Percentiles rank a stretch among this genome's conserved stretches.
Conservation (phyloP, 2,888 invertebrate genomes). For the Nomada hirtipes region DNA sequence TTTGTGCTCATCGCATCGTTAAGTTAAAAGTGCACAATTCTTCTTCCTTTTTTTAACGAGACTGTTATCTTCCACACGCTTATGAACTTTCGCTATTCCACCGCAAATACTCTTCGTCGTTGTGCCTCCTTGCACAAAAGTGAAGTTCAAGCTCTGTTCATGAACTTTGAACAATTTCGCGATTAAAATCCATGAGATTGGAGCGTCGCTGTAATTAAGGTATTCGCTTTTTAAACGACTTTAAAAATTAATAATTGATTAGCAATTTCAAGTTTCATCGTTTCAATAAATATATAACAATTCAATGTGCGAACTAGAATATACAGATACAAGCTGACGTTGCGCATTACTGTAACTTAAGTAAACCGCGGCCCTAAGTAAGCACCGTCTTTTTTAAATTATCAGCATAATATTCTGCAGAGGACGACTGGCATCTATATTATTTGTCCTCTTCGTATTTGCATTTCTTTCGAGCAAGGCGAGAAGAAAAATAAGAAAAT, state of each 20-base stretch:
- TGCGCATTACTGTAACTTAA: not conserved
- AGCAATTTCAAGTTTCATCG: not conserved
- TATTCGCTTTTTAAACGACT: constrained; percentile 7
- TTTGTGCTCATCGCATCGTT: constrained; percentile 31
- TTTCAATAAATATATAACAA: no score
- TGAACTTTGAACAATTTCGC: not conserved
- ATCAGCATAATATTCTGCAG: not conserved
- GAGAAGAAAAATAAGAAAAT: not conserved
- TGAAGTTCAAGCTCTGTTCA: not conserved
- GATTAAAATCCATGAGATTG: not conserved
- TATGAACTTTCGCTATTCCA: not conserved
- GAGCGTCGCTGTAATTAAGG: constrained; percentile 15
- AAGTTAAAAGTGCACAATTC: constrained; percentile 14
- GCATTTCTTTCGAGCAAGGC: not conserved
- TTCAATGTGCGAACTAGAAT: no score
- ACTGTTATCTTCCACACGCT: no score
- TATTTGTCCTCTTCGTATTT: not conserved
- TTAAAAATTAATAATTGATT: no score
- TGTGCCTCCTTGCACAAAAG: not conserved
- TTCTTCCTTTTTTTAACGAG: not conserved
- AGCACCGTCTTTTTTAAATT: not conserved
- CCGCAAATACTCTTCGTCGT: not conserved
- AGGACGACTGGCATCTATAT: no score
- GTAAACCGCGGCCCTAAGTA: not conserved
- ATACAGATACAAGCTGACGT: no score